Evolutionary conservation across 2,797 vertebrate species (phyloP), one percentile per base, ranked within the genome.

Genomic region (Catamblyrhynchus diadema): DNA sequence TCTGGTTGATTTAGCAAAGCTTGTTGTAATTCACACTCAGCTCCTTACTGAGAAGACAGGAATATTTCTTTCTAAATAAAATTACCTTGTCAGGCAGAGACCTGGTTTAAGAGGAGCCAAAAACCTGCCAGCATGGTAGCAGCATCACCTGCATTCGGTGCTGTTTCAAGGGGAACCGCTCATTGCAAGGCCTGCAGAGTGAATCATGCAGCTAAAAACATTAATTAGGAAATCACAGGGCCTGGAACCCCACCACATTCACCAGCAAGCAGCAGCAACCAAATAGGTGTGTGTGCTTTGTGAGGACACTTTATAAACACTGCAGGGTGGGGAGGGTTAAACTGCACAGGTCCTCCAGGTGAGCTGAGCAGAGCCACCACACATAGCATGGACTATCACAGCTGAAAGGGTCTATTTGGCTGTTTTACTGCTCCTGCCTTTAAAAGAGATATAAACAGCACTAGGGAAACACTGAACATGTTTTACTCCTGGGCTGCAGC

Each of bases 11-110:
- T 50, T 7, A 1, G 35, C 25, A 71, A 22, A 72, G 15, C 24
- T 82, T 35, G 2, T 3, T 42, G 51, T 1, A 8, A 67, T 50
- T 51, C 45, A 42, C 27, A 6, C 27, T 50, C 71, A 83, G 65
- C 32, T 86, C 39, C 62, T 88, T 33, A 42, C 67, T 62, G 53
- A 83, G 48, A 70, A 64, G 85, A 69, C 32, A 72, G 44, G 13
- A 83, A 24, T 6, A 4, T 8, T 81, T 82, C 69, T 66, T 78
- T 57, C 69, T 73, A 69, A 92, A 71, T 56, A 64, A 74, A 85
- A 91, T 53, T 4, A 87, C 82, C 53, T 77, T 87, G 45, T 90
- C 91, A 91, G 57, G 48, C 37, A 79, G 53, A 84, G 57, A 78
- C 16, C 28, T 35, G 28, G n/a, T 62, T 81, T 51, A 77, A 81